Evolutionary conservation across 2,113 vertebrate genomes (phyloP).

Genomic region (Marcusenius ussheri): DNA sequence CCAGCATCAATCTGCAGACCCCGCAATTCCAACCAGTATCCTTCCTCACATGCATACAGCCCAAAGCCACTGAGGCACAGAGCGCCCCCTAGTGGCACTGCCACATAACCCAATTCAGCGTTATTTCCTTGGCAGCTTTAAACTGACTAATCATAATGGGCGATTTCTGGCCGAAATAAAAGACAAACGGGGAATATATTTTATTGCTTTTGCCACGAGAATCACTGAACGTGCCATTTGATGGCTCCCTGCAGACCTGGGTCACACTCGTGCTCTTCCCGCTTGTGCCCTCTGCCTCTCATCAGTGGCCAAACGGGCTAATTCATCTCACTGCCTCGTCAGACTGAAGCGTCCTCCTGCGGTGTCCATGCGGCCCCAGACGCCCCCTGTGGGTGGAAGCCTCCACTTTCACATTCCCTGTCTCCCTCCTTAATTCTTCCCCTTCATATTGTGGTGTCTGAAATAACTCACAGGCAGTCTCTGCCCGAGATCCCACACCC

Average conservation of each 20-base stretch:
- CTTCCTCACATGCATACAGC: neutral
- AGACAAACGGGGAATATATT: neutral
- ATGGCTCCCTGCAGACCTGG: neutral
- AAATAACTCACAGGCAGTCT: neutral
- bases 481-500: neutral
- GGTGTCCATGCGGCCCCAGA: neutral
- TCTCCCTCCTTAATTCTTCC: neutral
- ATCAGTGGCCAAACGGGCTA: too few species aligned
- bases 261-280: neutral
- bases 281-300: neutral
- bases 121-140: neutral
- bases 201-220: neutral
- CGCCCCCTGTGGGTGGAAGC: too few species aligned
- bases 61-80: neutral
- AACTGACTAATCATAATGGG: neutral
- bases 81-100: neutral
- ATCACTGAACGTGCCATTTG: neutral
- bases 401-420: neutral
- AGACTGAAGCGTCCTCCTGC: too few species aligned
- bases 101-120: neutral
- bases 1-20: neutral
- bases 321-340: too few species aligned
- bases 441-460: neutral
- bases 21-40: neutral
- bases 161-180: neutral